These are phyloP conservation scores for Callosobruchus maculatus DNA, from an alignment of 2,888 invertebrate genomes.

Conservation along the genomic window DNA sequence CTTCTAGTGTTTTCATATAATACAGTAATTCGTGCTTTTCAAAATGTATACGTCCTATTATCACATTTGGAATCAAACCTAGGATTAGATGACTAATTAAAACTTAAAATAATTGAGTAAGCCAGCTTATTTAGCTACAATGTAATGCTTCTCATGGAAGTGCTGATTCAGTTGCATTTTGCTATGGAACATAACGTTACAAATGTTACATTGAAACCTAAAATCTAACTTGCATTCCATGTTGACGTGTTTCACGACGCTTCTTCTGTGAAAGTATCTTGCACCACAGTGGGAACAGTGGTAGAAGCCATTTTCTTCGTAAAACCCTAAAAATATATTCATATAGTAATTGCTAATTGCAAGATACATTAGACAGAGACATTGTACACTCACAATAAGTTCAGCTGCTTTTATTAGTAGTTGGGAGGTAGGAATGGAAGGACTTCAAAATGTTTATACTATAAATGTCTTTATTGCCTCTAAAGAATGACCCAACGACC, in stretches of 20 bases:
- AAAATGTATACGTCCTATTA: no score
- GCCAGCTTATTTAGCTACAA: background rate
- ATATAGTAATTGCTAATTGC: background rate
- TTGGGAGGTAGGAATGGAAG: no score
- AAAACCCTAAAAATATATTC: slow-evolving; percentile 10
- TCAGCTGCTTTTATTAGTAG: no score
- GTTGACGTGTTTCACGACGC: slow-evolving; percentile 14
- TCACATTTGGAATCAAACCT: no score
- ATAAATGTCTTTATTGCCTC: no score
- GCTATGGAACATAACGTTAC: slow-evolving; percentile 1
- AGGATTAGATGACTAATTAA: background rate
- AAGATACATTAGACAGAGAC: no score
- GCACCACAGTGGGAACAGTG: slow-evolving; percentile 12
- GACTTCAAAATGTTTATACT: no score
- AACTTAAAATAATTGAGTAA: background rate
- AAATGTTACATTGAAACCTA: slow-evolving; percentile 6
- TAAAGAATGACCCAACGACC: no score
- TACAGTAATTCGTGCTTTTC: no score
- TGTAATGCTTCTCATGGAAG: background rate
- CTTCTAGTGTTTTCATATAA: no score
- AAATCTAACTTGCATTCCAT: slow-evolving; percentile 11
- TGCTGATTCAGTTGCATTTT: slow-evolving; percentile 1
- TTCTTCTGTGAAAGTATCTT: slow-evolving; percentile 10
- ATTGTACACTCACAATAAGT: no score
- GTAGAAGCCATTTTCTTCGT: slow-evolving; percentile 9